Percentiles rank a stretch among this genome's conserved stretches.
Evolutionary conservation across 2,888 invertebrate species (phyloP).

Genomic region (Gymnocheta viridis): DNA sequence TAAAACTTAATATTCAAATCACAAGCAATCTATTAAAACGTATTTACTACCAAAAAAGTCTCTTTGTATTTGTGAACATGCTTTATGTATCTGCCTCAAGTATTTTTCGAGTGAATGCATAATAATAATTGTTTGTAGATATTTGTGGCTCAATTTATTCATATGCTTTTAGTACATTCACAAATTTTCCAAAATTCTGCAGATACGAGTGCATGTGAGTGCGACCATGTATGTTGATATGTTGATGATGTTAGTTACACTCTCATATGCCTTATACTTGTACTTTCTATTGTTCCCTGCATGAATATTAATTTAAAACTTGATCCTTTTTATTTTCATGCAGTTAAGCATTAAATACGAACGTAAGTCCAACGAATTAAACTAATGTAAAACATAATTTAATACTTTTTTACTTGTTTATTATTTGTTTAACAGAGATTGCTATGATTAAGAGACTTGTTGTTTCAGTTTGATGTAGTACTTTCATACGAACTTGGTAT

Average conservation of each 20-base stretch:
- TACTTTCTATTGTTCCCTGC: conserved; percentile 34
- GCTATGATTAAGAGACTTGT: conserved; percentile 31
- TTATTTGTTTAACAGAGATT: conserved; percentile 24
- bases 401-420: conserved; percentile 18
- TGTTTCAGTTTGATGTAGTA: conserved; percentile 6
- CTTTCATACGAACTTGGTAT: not conserved
- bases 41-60: not conserved
- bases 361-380: conserved; percentile 51
- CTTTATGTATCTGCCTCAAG: conserved; percentile 46
- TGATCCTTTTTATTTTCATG: conserved; percentile 52
- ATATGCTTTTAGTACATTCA: conserved; percentile 48
- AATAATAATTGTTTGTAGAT: conserved; percentile 46
- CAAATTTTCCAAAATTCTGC: conserved; percentile 10
- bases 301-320: conserved; percentile 67
- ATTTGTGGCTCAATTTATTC: conserved; percentile 58
- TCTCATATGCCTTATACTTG: conserved; percentile 24
- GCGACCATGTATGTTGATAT: not conserved
- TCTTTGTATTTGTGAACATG: not conserved
- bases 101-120: conserved; percentile 48
- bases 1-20: not conserved
- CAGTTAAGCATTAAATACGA: conserved; percentile 31
- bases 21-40: not conserved
- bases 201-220: not conserved
- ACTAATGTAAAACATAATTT: conserved; percentile 47
- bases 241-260: conserved; percentile 27